phyloP scores from a whole-genome alignment of 2,888 invertebrate species.

The Lymantria monacha region DNA sequence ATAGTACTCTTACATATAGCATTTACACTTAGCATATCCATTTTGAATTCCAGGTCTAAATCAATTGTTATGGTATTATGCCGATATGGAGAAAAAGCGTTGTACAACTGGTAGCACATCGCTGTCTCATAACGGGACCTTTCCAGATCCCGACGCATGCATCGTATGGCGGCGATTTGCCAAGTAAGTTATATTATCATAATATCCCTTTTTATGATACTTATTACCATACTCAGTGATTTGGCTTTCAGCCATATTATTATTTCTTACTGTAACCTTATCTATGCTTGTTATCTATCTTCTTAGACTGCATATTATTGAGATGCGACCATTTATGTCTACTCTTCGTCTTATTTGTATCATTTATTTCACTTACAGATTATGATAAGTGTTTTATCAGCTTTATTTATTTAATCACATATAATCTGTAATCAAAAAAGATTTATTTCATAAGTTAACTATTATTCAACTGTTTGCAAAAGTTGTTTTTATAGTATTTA shows the following conservation, averaged over 20 bases:
- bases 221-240: neutral
- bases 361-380: too few relatives aligned
- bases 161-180: conserved; percentile 94
- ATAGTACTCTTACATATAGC: too few relatives aligned
- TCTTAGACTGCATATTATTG: neutral
- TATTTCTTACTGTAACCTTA: conserved; percentile 5
- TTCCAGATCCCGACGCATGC: conserved; percentile 88
- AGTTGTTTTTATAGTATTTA: too few relatives aligned
- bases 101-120: conserved; percentile 83
- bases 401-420: too few relatives aligned
- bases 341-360: too few relatives aligned
- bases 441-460: too few relatives aligned
- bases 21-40: too few relatives aligned
- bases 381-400: too few relatives aligned
- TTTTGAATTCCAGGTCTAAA: conserved; percentile 84
- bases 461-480: too few relatives aligned
- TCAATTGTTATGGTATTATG: conserved; percentile 94
- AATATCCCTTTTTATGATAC: neutral
- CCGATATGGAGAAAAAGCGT: conserved; percentile 92
- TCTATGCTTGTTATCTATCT: conserved; percentile 8
- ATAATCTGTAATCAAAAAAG: too few relatives aligned
- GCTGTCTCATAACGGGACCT: conserved; percentile 66
- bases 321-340: too few relatives aligned
- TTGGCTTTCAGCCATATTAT: conserved; percentile 27
- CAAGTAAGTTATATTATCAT: conserved; percentile 82